phyloP scores from a whole-genome alignment of 2,113 vertebrate genomes.

The Emydura subglobosa region DNA sequence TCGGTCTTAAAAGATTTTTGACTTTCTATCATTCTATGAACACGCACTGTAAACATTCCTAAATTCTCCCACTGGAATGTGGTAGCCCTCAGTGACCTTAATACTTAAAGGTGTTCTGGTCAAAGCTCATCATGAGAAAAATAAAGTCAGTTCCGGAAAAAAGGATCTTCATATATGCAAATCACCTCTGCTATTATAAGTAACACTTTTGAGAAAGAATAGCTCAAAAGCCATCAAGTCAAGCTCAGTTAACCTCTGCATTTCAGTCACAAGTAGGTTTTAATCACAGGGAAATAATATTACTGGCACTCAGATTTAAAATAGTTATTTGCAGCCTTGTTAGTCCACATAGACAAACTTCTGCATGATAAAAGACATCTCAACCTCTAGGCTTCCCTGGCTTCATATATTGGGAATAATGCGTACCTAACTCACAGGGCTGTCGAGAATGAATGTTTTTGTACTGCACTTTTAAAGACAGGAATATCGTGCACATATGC shows the following conservation, averaged over 20 bases:
- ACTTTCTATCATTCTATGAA: constrained; percentile 32
- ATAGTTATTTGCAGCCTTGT: neutral
- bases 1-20: constrained; percentile 36
- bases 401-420: neutral
- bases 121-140: constrained; percentile 21
- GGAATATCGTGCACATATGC: neutral
- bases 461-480: neutral
- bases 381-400: neutral
- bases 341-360: neutral
- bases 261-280: neutral
- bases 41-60: neutral
- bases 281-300: neutral
- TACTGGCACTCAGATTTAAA: neutral
- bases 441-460: neutral
- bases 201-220: neutral
- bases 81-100: neutral
- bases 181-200: neutral
- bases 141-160: neutral
- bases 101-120: neutral
- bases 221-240: neutral
- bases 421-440: neutral
- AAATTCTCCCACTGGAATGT: neutral
- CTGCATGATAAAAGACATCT: neutral
- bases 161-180: neutral
- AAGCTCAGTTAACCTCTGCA: neutral